Conservation (phyloP, 2,113 vertebrate genomes). For the Geothlypis trichas region DNA sequence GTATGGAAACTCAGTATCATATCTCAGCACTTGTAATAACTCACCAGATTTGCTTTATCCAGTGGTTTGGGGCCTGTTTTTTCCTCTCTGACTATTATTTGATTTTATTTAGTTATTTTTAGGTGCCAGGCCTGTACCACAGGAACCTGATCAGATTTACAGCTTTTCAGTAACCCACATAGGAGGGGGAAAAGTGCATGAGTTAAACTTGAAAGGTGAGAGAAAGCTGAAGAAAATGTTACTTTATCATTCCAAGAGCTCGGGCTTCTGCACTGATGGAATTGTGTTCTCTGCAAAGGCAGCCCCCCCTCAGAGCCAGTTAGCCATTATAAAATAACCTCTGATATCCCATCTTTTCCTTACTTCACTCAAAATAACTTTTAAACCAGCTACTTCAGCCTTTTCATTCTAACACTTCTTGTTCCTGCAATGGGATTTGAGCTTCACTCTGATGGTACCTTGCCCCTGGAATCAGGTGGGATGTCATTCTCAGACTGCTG, state of each 20-base stretch:
- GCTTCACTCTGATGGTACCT: accelerated
- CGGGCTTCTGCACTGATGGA: not conserved
- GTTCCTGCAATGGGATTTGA: not conserved
- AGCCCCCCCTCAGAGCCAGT: not conserved
- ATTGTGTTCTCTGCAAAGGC: not conserved
- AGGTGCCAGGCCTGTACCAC: not conserved
- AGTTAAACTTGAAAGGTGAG: not conserved
- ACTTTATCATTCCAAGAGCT: not conserved
- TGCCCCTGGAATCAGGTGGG: not conserved
- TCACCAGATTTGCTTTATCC: not conserved
- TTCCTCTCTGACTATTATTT: not conserved
- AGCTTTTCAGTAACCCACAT: not conserved
- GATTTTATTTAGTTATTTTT: not conserved
- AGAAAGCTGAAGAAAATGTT: not conserved
- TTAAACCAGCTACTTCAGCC: not conserved
- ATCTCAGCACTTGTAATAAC: not conserved
- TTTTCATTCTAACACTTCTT: not conserved
- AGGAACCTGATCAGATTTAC: not conserved
- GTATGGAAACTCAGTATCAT: not conserved
- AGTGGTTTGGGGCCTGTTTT: not conserved
- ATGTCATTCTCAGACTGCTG: not conserved
- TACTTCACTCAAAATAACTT: not conserved
- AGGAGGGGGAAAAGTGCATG: accelerated
- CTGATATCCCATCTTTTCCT: not conserved
- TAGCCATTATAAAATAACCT: not conserved